These are phyloP conservation scores for Hirtodrosophila histrioides DNA, from an alignment of 2,888 invertebrate genomes.

Conservation along the genomic window DNA sequence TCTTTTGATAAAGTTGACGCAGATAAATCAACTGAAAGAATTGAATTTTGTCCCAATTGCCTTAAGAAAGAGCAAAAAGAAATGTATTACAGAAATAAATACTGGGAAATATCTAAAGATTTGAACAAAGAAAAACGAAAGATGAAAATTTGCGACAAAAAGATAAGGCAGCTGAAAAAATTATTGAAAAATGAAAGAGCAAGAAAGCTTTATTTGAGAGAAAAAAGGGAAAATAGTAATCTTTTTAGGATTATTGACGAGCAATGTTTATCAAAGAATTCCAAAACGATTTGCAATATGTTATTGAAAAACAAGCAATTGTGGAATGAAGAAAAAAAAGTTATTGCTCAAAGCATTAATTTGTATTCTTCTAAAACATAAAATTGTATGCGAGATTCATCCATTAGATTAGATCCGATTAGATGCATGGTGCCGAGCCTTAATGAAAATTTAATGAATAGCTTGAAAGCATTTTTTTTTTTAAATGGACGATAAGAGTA, in stretches of 20 bases:
- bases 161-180: neutral
- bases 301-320: slow-evolving; percentile 2
- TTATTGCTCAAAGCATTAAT: slow-evolving; percentile 3
- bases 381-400: slow-evolving; percentile 4
- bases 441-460: slow-evolving; percentile 1
- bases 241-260: neutral
- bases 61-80: neutral
- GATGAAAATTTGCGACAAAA: neutral
- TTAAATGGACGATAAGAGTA: slow-evolving; percentile 2
- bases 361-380: slow-evolving; percentile 4
- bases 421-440: neutral
- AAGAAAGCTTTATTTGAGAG: neutral
- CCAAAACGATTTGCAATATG: slow-evolving; percentile 6
- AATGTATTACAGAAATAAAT: slow-evolving; percentile 2
- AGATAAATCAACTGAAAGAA: no score
- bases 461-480: neutral
- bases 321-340: slow-evolving; percentile 8
- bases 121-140: neutral
- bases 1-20: no score
- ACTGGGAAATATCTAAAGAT: neutral
- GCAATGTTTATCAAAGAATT: neutral
- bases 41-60: neutral
- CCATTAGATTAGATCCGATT: no score
- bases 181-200: neutral
- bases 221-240: neutral